A percentile compares a stretch with the other conserved stretches of the same genome.
These are phyloP conservation scores for Microtus ochrogaster DNA, from an alignment of 2,113 vertebrate genomes.

Conservation along the genomic window DNA sequence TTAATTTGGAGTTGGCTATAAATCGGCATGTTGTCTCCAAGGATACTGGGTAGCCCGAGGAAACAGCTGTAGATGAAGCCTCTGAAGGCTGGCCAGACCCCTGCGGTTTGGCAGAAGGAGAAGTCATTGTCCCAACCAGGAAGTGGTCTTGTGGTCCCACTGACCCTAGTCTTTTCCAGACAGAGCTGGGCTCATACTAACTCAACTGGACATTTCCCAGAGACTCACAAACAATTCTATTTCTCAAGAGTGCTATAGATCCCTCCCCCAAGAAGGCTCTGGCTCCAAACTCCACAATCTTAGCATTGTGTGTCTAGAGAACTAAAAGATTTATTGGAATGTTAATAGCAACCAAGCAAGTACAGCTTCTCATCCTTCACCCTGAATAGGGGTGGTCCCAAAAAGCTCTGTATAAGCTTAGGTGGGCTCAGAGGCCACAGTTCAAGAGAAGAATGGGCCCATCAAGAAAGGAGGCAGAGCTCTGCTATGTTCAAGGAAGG, in stretches of 20 bases:
- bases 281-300: constrained; percentile 22
- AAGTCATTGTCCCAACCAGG: constrained; percentile 75
- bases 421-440: neutral
- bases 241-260: constrained; percentile 22
- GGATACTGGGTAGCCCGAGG: constrained; percentile 55
- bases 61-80: constrained; percentile 61
- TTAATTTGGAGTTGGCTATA: constrained; percentile 58
- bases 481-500: neutral
- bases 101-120: constrained; percentile 74
- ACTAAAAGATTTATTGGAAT: constrained; percentile 46
- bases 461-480: neutral
- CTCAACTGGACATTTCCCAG: constrained; percentile 42
- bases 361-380: neutral
- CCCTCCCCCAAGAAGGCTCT: neutral
- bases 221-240: constrained; percentile 47
- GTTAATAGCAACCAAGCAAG: constrained; percentile 1
- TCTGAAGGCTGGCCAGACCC: constrained; percentile 72
- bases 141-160: constrained; percentile 74
- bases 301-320: neutral
- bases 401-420: neutral
- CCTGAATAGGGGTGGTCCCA: neutral
- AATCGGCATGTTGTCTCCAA: constrained; percentile 63
- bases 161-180: constrained; percentile 63
- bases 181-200: constrained; percentile 42
- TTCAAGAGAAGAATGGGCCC: neutral